Evolutionary conservation across 2,888 invertebrate species (phyloP), one percentile per base, ranked within the genome.

Genomic region (Athalia rosae): DNA sequence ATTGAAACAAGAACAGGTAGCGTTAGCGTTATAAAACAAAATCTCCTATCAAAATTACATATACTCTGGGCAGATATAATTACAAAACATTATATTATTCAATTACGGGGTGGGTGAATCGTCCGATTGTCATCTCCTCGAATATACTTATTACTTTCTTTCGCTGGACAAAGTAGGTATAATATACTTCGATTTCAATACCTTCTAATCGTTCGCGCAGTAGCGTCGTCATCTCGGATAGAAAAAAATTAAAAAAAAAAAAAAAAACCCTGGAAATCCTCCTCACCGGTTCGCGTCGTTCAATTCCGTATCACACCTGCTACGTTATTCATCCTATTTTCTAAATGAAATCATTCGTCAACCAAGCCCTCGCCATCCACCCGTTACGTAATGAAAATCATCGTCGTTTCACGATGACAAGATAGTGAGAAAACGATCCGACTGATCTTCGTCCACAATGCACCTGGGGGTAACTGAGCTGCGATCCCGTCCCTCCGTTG

Each of bases 331-430:
- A 28, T 28, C 28, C 28, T 28, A 28, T 28, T 28, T 28, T 28
- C 28, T 28, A 28, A 28, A 28, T 2, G 28, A 28, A 28, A 28
- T 28, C 28, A 28, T 80, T 85, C 83, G 82, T 83, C 81, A 85
- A 86, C 83, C 81, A 82, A 86, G 85, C 86, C 85, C 86, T 84
- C 85, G 85, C 86, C 85, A 84, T 84, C 85, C 85, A 85, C 84
- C 84, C 83, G 83, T 84, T 85, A 28, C 84, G 84, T 84, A 84
- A 84, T 83, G 84, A 83, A 82, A 81, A 81, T 85, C 81, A 82
- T 84, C 81, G 84, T 84, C 82, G 13, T 62, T 28, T 62, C 3
- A 28, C 28, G 28, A 2, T 28, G 28, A 28, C n/a, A 28, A 28
- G 28, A 28, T 28, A 28, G 58, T 28, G 45, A 15, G n/a, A 4